Conservation (phyloP, 1,140 invertebrate genomes). For the Bombus superbus region DNA sequence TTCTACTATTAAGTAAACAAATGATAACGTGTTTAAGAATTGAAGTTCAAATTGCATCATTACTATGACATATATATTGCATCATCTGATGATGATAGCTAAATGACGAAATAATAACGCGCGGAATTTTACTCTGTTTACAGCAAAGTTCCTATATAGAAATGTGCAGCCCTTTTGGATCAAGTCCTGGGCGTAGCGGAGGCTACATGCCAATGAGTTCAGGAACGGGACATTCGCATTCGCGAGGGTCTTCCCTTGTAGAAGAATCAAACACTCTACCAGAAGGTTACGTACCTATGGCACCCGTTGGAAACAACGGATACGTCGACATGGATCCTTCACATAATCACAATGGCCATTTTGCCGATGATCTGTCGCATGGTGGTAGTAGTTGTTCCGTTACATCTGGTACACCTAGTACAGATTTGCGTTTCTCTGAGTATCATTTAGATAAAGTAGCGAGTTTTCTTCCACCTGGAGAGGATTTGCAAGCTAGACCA, state of each 20-base stretch:
- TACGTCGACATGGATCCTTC: slow-evolving; percentile 87
- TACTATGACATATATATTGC: not conserved
- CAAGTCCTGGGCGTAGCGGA: slow-evolving; percentile 78
- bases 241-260: slow-evolving; percentile 76
- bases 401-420: slow-evolving; percentile 88
- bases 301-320: slow-evolving; percentile 83
- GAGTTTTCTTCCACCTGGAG: slow-evolving; percentile 85
- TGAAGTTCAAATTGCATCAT: not conserved
- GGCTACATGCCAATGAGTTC: slow-evolving; percentile 86
- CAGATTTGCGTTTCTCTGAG: slow-evolving; percentile 85
- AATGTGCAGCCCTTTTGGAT: slow-evolving; percentile 84
- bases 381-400: slow-evolving; percentile 87
- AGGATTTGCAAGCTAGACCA: slow-evolving; percentile 86
- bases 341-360: slow-evolving; percentile 77
- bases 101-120: slow-evolving; percentile 18
- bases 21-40: not conserved
- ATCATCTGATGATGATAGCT: not conserved
- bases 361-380: slow-evolving; percentile 83
- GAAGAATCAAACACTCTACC: slow-evolving; percentile 73
- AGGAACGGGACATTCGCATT: slow-evolving; percentile 76
- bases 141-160: slow-evolving; percentile 84
- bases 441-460: slow-evolving; percentile 87
- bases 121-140: slow-evolving; percentile 16
- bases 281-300: slow-evolving; percentile 87
- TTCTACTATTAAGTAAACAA: not conserved